Percentiles rank a stretch among this genome's conserved stretches.
These are phyloP conservation scores for Paguma larvata DNA, from an alignment of 2,797 vertebrate genomes.

Conservation along the genomic window DNA sequence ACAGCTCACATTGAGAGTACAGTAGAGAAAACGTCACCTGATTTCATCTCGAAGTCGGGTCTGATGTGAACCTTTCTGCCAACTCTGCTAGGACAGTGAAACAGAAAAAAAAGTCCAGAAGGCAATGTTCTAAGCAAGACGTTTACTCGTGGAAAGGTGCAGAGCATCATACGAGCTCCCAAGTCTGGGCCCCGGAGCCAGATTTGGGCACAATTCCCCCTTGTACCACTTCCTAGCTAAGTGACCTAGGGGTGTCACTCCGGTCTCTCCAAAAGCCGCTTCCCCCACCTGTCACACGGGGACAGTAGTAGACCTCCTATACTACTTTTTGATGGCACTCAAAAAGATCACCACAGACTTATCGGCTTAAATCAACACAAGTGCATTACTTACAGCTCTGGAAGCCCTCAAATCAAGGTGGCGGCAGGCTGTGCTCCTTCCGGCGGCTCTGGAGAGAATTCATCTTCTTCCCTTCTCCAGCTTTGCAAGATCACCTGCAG, in stretches of 20 bases:
- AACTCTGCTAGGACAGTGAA: not conserved
- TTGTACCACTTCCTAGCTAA: rapidly evolving
- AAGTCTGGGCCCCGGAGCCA: not conserved
- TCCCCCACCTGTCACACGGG: not conserved
- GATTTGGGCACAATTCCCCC: not conserved
- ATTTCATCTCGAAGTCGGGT: not conserved
- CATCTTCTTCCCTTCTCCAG: not conserved
- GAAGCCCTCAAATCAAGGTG: not conserved
- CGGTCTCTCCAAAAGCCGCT: not conserved
- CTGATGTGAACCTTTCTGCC: not conserved
- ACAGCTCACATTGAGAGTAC: not conserved
- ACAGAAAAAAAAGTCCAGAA: not conserved
- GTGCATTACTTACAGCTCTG: not conserved
- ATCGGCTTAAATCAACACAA: not conserved
- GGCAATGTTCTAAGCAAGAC: not conserved
- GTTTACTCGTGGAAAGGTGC: not conserved
- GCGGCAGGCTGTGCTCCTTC: not conserved
- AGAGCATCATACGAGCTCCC: rapidly evolving
- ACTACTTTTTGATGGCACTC: not conserved
- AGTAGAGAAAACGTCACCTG: not conserved
- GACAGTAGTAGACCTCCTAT: not conserved
- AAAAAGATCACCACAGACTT: not conserved
- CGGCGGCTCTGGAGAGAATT: not conserved
- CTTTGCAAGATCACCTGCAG: not conserved
- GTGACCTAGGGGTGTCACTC: not conserved